phyloP scores from a whole-genome alignment of 2,113 vertebrate species.

The Scomber japonicus region DNA sequence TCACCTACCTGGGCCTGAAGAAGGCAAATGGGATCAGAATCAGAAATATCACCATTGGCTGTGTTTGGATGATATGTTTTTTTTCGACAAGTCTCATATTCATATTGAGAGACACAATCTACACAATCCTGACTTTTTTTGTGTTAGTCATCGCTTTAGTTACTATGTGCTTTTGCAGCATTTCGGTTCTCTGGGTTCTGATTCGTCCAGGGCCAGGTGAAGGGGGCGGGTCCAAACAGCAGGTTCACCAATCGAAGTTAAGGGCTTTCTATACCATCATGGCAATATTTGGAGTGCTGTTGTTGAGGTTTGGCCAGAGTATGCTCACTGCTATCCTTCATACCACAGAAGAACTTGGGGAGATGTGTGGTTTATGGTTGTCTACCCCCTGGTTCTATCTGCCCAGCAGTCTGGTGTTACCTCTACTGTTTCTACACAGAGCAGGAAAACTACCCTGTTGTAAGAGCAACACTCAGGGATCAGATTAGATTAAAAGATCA shows the following conservation, averaged over 20 bases:
- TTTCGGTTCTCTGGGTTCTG: constrained; percentile 32
- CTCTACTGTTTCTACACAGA: constrained; percentile 1
- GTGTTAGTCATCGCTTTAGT: accelerated
- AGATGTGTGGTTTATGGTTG: accelerated
- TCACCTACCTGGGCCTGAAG: constrained; percentile 31
- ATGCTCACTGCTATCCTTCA: no score
- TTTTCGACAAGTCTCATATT: no score
- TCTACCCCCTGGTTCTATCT: not conserved
- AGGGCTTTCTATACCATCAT: constrained; percentile 43
- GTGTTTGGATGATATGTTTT: not conserved
- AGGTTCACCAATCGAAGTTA: constrained; percentile 5
- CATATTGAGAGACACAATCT: no score
- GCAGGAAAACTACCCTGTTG: constrained; percentile 11
- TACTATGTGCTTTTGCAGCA: constrained; percentile 27
- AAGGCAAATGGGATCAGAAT: not conserved
- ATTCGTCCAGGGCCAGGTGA: constrained; percentile 33
- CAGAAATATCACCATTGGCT: constrained; percentile 17
- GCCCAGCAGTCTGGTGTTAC: constrained; percentile 21
- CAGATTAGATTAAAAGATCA: no score
- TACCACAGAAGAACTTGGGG: no score
- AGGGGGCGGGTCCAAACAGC: accelerated
- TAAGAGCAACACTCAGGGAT: not conserved
- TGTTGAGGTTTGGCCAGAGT: not conserved
- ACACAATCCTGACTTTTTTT: no score
- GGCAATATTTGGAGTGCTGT: not conserved